A percentile compares a stretch with the other conserved stretches of the same genome.
phyloP scores from a whole-genome alignment of 2,797 vertebrate species.

The Silurus lanzhouensis region DNA sequence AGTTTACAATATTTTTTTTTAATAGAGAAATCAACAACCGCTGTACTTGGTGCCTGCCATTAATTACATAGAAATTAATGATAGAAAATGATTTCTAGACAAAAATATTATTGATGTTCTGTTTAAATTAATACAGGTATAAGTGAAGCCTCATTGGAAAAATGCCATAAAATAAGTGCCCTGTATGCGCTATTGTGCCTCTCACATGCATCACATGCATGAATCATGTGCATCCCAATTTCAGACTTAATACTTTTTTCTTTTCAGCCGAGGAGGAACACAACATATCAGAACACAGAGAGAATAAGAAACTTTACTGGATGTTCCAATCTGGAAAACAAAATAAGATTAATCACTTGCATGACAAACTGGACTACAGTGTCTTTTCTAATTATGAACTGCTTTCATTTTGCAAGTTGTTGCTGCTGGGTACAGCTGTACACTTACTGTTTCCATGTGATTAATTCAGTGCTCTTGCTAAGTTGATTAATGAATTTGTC shows the following conservation, averaged over 20 bases:
- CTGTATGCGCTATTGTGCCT: background rate
- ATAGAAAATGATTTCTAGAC: background rate
- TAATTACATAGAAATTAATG: too few relatives aligned
- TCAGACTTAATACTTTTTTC: background rate
- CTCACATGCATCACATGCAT: background rate
- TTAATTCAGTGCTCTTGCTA: background rate
- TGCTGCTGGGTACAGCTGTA: constrained; percentile 1
- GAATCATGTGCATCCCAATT: background rate
- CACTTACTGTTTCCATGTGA: background rate
- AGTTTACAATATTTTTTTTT: too few relatives aligned
- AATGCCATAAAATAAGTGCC: background rate
- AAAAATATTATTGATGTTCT: background rate
- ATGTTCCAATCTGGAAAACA: background rate
- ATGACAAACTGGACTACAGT: background rate
- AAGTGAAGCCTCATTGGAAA: background rate
- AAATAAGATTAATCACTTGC: background rate
- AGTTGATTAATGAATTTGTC: background rate
- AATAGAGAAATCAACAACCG: background rate
- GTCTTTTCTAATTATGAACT: background rate
- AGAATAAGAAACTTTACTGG: background rate
- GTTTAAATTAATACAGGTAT: background rate
- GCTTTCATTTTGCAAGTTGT: background rate
- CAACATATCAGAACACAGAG: background rate
- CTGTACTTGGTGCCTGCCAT: background rate
- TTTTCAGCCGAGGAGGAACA: constrained; percentile 4